phyloP scores from a whole-genome alignment of 2,113 vertebrate species.

The Hippocampus comes region DNA sequence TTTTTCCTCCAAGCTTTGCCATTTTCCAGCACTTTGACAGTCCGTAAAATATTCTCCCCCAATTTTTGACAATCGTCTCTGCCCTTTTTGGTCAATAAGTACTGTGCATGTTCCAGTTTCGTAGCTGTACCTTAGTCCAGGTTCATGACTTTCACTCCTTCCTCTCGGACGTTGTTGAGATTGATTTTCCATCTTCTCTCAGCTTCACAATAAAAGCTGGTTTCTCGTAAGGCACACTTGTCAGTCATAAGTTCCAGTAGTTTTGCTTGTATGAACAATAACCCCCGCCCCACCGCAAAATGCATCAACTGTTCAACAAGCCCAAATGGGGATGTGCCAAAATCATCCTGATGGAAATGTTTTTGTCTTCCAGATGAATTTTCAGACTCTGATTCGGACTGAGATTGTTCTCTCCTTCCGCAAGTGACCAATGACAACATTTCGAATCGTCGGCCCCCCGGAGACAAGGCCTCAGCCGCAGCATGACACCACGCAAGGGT shows the following conservation, averaged over 20 bases:
- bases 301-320: not conserved
- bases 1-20: not conserved
- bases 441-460: not conserved
- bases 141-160: too few relatives aligned
- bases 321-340: not conserved
- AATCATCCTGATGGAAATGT: not conserved
- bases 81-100: not conserved
- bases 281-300: too few relatives aligned
- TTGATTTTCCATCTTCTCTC: too few relatives aligned
- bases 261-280: too few relatives aligned
- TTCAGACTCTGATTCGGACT: constrained; percentile 84
- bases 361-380: constrained; percentile 74
- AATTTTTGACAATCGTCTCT: not conserved
- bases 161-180: too few relatives aligned
- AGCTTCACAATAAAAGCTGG: too few relatives aligned
- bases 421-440: not conserved
- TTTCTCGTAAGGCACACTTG: too few relatives aligned
- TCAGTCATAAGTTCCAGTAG: too few relatives aligned
- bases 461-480: constrained; percentile 5
- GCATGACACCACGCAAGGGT: not conserved
- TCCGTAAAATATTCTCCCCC: not conserved
- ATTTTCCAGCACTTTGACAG: too few relatives aligned
- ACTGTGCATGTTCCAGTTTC: not conserved
- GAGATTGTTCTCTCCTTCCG: constrained; percentile 46
- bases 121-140: not conserved